These are phyloP conservation scores for Tokudaia muenninki DNA, from an alignment of 2,797 vertebrate species.

Conservation along the genomic window DNA sequence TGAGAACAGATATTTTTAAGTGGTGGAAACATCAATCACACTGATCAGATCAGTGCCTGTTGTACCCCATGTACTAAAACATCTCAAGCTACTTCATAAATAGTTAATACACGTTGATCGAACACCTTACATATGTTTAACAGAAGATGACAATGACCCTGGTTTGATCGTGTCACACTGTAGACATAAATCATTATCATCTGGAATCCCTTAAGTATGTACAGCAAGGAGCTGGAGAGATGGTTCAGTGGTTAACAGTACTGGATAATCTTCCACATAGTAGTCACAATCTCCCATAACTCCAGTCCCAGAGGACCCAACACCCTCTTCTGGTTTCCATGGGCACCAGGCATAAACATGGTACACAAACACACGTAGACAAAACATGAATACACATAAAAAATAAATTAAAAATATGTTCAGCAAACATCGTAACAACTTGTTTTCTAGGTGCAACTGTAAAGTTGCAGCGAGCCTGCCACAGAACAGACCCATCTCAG, in stretches of 20 bases:
- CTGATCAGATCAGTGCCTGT: background rate
- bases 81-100: background rate
- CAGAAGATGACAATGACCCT: background rate
- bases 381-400: background rate
- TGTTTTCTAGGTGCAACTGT: too few relatives aligned
- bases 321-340: background rate
- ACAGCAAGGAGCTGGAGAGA: background rate
- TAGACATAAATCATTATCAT: background rate
- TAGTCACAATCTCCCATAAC: background rate
- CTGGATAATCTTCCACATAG: background rate
- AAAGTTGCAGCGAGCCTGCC: background rate
- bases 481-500: accelerated
- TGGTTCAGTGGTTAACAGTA: background rate
- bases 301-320: background rate
- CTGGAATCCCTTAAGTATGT: background rate
- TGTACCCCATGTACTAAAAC: background rate
- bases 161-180: background rate
- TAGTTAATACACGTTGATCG: background rate
- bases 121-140: background rate
- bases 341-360: background rate
- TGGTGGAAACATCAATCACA: background rate
- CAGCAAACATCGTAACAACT: background rate
- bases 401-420: background rate
- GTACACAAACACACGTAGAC: background rate
- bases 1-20: background rate